Evolutionary conservation across 2,113 vertebrate genomes (phyloP).

Genomic region (Phaethornis superciliosus): DNA sequence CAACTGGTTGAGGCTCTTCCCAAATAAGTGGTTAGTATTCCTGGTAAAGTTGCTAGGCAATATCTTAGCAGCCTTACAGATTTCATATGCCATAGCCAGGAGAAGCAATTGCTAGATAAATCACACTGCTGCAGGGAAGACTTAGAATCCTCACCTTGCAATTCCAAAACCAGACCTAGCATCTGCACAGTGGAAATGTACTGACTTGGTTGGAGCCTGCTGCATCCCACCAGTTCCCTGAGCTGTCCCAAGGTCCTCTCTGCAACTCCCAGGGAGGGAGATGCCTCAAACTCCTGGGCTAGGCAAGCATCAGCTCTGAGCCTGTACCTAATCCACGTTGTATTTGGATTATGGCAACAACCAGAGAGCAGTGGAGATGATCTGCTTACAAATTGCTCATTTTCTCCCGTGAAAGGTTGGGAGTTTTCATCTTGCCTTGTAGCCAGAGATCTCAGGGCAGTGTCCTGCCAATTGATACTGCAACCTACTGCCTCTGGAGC

Average conservation of each 20-base stretch:
- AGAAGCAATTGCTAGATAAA: background rate
- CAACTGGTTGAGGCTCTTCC: background rate
- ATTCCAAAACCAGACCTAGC: background rate
- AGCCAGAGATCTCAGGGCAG: background rate
- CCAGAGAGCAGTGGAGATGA: background rate
- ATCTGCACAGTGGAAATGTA: background rate
- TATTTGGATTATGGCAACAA: background rate
- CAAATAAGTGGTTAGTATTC: background rate
- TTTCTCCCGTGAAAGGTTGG: background rate
- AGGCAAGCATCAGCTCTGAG: background rate
- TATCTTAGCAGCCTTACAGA: background rate
- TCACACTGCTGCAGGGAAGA: background rate
- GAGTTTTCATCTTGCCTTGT: background rate
- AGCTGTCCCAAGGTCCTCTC: background rate
- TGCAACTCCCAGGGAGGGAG: rapidly evolving
- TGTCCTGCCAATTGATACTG: background rate
- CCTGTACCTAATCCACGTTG: rapidly evolving
- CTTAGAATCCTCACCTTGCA: background rate
- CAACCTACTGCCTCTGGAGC: background rate
- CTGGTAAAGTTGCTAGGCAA: conserved; percentile 48
- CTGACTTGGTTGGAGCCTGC: background rate
- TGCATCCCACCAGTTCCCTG: background rate
- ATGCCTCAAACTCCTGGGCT: background rate
- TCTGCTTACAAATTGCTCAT: background rate
- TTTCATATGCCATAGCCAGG: background rate